Conservation (phyloP, 2,888 invertebrate species). For the Leptinotarsa juncta region DNA sequence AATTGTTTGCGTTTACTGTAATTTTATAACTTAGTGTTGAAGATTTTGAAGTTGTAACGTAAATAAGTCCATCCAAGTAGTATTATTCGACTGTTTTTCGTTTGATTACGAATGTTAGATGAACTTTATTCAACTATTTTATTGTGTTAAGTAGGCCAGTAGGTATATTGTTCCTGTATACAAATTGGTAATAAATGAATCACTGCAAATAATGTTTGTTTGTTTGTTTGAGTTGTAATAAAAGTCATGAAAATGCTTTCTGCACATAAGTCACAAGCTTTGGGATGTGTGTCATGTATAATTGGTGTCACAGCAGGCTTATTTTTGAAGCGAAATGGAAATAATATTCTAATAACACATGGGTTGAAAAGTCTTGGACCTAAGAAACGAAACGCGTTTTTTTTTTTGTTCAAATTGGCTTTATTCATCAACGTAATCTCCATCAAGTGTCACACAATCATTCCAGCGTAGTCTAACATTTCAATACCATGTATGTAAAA, state of each 20-base stretch:
- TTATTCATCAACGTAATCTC: no score
- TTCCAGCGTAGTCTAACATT: no score
- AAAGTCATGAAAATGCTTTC: slow-evolving; percentile 21
- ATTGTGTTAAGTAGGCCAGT: slow-evolving; percentile 31
- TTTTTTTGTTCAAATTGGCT: no score
- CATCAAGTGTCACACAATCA: no score
- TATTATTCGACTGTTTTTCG: neutral
- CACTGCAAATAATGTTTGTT: slow-evolving; percentile 34
- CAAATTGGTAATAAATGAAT: slow-evolving; percentile 37
- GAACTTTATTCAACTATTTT: slow-evolving; percentile 17
- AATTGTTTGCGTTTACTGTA: no score
- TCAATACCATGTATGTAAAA: no score
- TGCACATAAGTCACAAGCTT: slow-evolving; percentile 18
- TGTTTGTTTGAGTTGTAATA: slow-evolving; percentile 31
- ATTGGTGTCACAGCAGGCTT: no score
- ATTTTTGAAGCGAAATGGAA: no score
- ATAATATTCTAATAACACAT: no score
- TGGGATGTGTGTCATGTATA: slow-evolving; percentile 3
- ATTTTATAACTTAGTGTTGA: neutral
- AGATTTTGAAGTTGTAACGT: neutral
- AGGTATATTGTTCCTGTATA: slow-evolving; percentile 39
- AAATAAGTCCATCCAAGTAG: neutral
- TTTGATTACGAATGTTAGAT: slow-evolving; percentile 19
- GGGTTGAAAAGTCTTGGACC: no score
- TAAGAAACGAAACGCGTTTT: no score